A percentile compares a stretch with the other conserved stretches of the same genome.
Conservation (phyloP, 2,888 invertebrate species). For the Aphrophora alni region DNA sequence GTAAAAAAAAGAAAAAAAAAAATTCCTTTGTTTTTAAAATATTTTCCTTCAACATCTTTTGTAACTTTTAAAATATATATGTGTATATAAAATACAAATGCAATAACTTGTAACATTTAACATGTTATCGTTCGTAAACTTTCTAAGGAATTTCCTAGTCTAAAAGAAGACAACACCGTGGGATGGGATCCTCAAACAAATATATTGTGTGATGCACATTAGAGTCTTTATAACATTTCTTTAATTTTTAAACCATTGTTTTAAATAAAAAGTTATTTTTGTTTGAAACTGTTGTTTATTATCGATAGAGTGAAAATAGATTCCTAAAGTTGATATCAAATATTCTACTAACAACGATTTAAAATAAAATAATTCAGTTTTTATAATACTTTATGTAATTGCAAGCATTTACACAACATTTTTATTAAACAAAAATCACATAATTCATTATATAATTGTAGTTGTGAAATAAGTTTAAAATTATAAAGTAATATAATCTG, state of each 20-base stretch:
- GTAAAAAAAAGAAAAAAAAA: background rate
- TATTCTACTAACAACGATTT: too few species aligned
- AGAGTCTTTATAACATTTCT: background rate
- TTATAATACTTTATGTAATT: too few species aligned
- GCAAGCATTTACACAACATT: too few species aligned
- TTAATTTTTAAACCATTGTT: background rate
- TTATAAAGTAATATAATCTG: too few species aligned
- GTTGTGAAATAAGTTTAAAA: too few species aligned
- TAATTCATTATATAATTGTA: too few species aligned
- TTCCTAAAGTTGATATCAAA: too few species aligned
- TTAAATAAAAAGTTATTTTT: background rate
- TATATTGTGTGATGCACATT: background rate
- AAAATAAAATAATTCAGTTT: background rate
- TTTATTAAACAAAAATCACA: too few species aligned
- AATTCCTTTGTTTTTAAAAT: background rate
- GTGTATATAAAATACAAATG: conserved; percentile 6
- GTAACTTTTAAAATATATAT: background rate
- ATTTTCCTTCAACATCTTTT: background rate
- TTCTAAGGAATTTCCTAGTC: background rate
- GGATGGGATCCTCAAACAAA: background rate
- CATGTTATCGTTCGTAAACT: background rate
- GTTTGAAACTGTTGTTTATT: background rate
- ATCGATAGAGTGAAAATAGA: background rate
- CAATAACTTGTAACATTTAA: background rate
- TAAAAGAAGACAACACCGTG: background rate